These are phyloP conservation scores for Argyresthia albistria DNA, from an alignment of 2,888 invertebrate genomes.

Conservation along the genomic window DNA sequence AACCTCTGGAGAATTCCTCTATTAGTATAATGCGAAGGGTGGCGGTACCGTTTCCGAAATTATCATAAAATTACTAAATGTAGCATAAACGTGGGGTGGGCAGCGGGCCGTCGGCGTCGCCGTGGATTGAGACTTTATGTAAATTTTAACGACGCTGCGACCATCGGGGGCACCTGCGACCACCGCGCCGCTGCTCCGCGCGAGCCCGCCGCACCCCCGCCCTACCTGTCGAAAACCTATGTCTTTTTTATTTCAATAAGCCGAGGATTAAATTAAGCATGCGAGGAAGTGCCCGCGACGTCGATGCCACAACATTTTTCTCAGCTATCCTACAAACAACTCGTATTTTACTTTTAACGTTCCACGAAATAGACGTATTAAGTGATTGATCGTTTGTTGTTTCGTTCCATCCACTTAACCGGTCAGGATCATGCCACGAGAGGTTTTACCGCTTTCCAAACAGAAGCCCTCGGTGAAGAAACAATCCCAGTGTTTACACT, in stretches of 20 bases:
- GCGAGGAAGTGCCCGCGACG: constrained; percentile 26
- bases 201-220: constrained; percentile 26
- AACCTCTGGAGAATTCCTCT: constrained; percentile 51
- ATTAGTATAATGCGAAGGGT: constrained; percentile 73
- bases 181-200: constrained; percentile 25
- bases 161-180: constrained; percentile 70
- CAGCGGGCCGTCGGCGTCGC: constrained; percentile 46
- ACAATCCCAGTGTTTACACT: constrained; percentile 5
- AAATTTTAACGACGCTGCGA: constrained; percentile 73
- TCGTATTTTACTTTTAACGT: background rate
- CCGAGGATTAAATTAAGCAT: constrained; percentile 68
- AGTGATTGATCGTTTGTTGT: no score
- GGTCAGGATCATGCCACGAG: background rate
- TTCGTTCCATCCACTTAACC: no score
- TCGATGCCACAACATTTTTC: background rate
- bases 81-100: constrained; percentile 70
- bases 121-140: constrained; percentile 73
- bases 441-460: constrained; percentile 1
- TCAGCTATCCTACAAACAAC: background rate
- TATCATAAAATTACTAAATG: constrained; percentile 74
- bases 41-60: constrained; percentile 69
- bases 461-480: constrained; percentile 1
- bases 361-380: no score
- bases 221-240: constrained; percentile 70
- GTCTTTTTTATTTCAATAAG: constrained; percentile 72